Base-by-base conservation (phyloP, 64 coral and sea anemone genomes). In the Acropora yongei region DNA sequence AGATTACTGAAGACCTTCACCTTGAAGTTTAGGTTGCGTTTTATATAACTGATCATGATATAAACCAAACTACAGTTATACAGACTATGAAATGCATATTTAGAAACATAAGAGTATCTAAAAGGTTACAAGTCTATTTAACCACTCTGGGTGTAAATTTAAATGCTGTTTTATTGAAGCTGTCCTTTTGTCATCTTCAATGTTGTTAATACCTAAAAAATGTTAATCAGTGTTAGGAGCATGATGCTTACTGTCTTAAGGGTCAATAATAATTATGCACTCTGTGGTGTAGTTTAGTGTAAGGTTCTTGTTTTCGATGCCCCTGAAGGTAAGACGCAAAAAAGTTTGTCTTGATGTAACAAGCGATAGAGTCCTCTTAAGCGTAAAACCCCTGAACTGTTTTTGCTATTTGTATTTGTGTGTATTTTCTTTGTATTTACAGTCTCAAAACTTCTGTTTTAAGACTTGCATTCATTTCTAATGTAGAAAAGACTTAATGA, bases 51-150 rank as follows among this genome's bases (percentile, higher is more conserved):
- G 82, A 85, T 85, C 16, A 42, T 46, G 13, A 42, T 68, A 17
- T 8, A 68, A 71, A 18, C 69, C 82, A 72, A 49, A 85, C 63
- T 85, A n/a, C 30, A 17, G 53, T 55, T 82, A 39, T 63, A 7
- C 63, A 49, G 63, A 72, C 43, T 8, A 10, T 85, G 63, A 71
- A 84, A 71, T 69, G 82, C 44, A 85, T 85, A 47, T 42, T 14
- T 67, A 12, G 82, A 85, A 85, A 85, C 65, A 8, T 85, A 65
- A 85, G 69, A 85, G 82, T 30, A 71, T 66, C 61, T 16, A 69
- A 71, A 47, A 85, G 63, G 72, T 85, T 71, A 85, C 61, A 85
- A 85, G 82, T 58, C 66, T 72, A 85, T 85, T 85, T 85, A 49
- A 71, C 82, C 49, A 17, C 4, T 50, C 44, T 51, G 47, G 61